Base-by-base conservation (phyloP, 2,113 vertebrate genomes). In the Oenanthe oenanthe region DNA sequence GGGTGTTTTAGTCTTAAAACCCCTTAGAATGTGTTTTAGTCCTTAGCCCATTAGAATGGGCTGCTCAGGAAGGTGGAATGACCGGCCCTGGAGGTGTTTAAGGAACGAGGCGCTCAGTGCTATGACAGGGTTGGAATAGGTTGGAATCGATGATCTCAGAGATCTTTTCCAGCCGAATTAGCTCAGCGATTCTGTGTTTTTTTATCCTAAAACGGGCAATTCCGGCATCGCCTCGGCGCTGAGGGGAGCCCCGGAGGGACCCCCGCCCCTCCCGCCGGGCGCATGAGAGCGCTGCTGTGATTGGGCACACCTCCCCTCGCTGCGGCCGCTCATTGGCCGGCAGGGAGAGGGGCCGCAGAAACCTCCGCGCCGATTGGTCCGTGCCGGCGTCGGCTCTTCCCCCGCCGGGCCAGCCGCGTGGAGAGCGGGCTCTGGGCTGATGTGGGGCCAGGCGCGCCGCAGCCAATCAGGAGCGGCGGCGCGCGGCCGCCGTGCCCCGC, bases 351-450 rank as follows among this genome's bases (percentile, higher is more conserved):
- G 7, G n/a, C 61, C 77, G 62, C 68, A 50, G 40, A 73, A 61
- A 84, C 2, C 73, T 45, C 6, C 9, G 38, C 11, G 26, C 38
- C 67, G 17, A 88, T 77, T 95, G 92, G 80, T 8, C 47, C 2
- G 1, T 8, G 2, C 1, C 1, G 7, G 48, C 54, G 82, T 63
- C 60, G 85, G 97, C 95, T 93, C 92, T 93, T 48, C n/a, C 20
- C 15, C n/a, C 10, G 63, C 22, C 47, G 15, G 29, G 54, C 13
- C 40, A 5, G 68, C 68, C 74, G 31, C 3, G 7, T 42, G 96
- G 73, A 71, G 92, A 89, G 84, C 36, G 85, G 94, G 95, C 50
- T 14, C 98, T 99, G 98, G 97, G 98, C 98, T 97, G 99, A 99
- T 99, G 98, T 99, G 98, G 96, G 92, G 81, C 98, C 98, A 99